Evolutionary conservation across 2,888 invertebrate genomes (phyloP).

Genomic region (Phengaris alcon): DNA sequence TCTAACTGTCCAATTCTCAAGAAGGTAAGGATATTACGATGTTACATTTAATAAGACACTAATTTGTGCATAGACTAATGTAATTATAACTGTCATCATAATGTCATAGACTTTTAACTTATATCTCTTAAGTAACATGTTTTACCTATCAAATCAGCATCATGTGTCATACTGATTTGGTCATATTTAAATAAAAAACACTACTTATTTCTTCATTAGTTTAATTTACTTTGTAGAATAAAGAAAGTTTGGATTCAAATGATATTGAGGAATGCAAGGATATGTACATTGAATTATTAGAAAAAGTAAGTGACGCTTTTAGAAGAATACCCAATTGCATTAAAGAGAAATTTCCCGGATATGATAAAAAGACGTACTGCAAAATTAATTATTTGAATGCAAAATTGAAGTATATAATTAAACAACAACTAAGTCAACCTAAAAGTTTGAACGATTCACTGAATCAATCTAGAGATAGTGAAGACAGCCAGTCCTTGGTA

Average conservation of each 20-base stretch:
- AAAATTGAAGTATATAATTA: constrained; percentile 73
- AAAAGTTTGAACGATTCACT: constrained; percentile 29
- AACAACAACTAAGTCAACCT: constrained; percentile 49
- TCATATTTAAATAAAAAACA: too few relatives aligned
- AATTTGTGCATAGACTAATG: too few relatives aligned
- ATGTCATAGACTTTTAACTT: too few relatives aligned
- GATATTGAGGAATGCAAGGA: constrained; percentile 64
- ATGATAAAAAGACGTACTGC: constrained; percentile 75
- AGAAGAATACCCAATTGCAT: constrained; percentile 82
- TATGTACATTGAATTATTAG: constrained; percentile 80
- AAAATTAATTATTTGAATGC: constrained; percentile 79
- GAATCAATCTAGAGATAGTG: constrained; percentile 25
- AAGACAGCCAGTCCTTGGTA: constrained; percentile 46
- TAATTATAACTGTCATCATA: too few relatives aligned
- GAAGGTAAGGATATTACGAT: background rate
- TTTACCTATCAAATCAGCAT: too few relatives aligned
- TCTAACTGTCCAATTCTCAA: constrained; percentile 35
- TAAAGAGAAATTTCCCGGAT: constrained; percentile 81
- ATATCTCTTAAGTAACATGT: too few relatives aligned
- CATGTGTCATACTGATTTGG: too few relatives aligned
- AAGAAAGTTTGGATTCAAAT: constrained; percentile 33
- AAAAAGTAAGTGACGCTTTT: constrained; percentile 81
- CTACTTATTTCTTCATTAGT: too few relatives aligned
- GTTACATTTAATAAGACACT: too few relatives aligned
- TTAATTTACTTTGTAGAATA: constrained; percentile 29